These are phyloP conservation scores for Phrynosoma platyrhinos DNA, from an alignment of 2,113 vertebrate species.

Conservation along the genomic window DNA sequence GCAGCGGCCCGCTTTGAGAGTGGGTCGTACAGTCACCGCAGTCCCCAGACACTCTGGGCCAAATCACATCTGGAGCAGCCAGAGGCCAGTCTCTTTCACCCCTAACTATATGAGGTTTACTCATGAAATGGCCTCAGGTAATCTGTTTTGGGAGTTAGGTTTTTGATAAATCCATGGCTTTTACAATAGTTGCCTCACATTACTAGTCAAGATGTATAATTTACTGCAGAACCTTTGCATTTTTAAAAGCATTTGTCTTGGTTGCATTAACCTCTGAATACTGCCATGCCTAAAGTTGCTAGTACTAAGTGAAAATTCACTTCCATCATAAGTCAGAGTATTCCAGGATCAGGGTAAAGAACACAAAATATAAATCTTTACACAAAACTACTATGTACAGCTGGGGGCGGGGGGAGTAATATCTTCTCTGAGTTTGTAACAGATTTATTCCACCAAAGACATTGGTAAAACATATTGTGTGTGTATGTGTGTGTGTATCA, in stretches of 20 bases:
- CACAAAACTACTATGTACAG: background rate
- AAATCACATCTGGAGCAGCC: too few species aligned
- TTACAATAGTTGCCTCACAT: background rate
- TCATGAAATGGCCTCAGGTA: constrained; percentile 46
- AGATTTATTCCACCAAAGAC: constrained; percentile 42
- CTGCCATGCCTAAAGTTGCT: background rate
- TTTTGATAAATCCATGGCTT: constrained; percentile 24
- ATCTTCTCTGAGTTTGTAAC: constrained; percentile 61
- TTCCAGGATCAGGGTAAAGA: background rate
- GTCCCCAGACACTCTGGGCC: too few species aligned
- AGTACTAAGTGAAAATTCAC: constrained; percentile 9
- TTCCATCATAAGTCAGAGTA: background rate
- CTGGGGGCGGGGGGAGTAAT: constrained; percentile 18
- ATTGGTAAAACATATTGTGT: constrained; percentile 45
- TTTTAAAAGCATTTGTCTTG: background rate
- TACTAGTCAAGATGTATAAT: background rate
- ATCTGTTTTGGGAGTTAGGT: background rate
- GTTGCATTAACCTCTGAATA: background rate
- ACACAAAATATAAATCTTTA: background rate
- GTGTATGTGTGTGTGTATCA: constrained; percentile 46
- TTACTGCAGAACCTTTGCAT: background rate
- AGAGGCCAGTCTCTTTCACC: too few species aligned
- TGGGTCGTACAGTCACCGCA: too few species aligned
- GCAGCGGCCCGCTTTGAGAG: too few species aligned
- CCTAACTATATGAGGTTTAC: constrained; percentile 36